Conservation (phyloP, 2,797 vertebrate species). For the Saxicola maurus region DNA sequence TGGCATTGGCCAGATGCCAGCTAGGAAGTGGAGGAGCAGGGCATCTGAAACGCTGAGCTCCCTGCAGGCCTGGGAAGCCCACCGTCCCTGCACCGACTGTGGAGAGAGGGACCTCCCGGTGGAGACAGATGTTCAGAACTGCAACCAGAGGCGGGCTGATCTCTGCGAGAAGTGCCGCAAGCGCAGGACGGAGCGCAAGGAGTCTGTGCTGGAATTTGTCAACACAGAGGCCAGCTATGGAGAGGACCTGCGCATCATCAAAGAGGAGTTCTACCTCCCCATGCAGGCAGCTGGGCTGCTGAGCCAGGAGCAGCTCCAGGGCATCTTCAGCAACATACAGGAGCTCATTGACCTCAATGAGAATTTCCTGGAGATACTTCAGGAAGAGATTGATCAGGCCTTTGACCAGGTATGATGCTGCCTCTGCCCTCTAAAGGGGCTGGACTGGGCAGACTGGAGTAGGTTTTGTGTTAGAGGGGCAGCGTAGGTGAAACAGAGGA, state of each 20-base stretch:
- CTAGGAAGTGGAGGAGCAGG: constrained; percentile 82
- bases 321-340: constrained; percentile 88
- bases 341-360: constrained; percentile 89
- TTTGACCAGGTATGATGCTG: constrained; percentile 80
- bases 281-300: constrained; percentile 87
- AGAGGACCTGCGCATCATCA: constrained; percentile 87
- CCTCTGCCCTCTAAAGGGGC: not conserved
- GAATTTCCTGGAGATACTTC: constrained; percentile 85
- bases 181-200: constrained; percentile 85
- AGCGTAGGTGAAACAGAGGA: not conserved
- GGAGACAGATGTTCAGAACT: constrained; percentile 62
- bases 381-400: constrained; percentile 87
- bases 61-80: constrained; percentile 83
- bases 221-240: constrained; percentile 88
- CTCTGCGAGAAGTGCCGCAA: constrained; percentile 87
- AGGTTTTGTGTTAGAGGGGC: not conserved
- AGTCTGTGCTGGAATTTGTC: constrained; percentile 89
- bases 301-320: constrained; percentile 81
- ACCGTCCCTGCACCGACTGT: constrained; percentile 85
- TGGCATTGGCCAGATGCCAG: constrained; percentile 82
- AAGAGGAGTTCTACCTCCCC: constrained; percentile 88
- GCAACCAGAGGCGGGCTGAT: constrained; percentile 73
- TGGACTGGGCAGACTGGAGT: fast-evolving
- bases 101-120: constrained; percentile 68
- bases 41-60: constrained; percentile 66